Evolutionary conservation across 2,888 invertebrate genomes (phyloP).

Genomic region (Uloborus plumipes): DNA sequence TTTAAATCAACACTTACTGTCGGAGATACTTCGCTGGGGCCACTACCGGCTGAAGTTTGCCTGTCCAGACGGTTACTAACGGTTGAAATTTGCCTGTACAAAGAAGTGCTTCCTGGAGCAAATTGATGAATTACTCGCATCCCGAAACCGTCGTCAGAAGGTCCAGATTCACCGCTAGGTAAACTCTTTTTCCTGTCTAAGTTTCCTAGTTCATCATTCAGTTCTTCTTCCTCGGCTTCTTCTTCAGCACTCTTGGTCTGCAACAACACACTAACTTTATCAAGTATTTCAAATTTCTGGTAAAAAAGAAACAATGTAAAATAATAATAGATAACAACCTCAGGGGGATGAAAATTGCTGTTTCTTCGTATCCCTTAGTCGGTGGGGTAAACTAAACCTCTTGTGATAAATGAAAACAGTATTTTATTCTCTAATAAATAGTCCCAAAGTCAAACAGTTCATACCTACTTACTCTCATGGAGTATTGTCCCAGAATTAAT

Average conservation of each 20-base stretch:
- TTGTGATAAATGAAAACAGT: too few relatives aligned
- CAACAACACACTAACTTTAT: constrained; percentile 1
- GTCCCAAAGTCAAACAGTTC: too few relatives aligned
- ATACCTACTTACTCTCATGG: too few relatives aligned
- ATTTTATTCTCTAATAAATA: too few relatives aligned
- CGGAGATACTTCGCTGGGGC: neutral
- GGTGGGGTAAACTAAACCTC: too few relatives aligned
- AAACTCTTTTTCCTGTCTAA: constrained; percentile 21
- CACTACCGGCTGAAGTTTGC: constrained; percentile 19
- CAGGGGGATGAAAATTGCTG: too few relatives aligned
- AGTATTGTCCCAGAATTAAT: too few relatives aligned
- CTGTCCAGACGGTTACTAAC: constrained; percentile 8
- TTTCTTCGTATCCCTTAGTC: too few relatives aligned
- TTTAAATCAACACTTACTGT: too few relatives aligned
- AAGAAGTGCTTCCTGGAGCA: neutral
- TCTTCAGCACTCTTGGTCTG: constrained; percentile 28
- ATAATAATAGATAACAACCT: too few relatives aligned
- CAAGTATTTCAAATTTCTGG: too few relatives aligned
- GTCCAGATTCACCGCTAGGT: constrained; percentile 11
- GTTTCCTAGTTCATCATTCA: neutral
- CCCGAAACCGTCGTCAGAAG: neutral
- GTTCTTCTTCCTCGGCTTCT: constrained; percentile 13
- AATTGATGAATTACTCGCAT: neutral
- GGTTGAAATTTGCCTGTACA: neutral
- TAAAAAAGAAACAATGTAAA: too few relatives aligned